phyloP scores from a whole-genome alignment of 2,113 vertebrate species.

The Nycticebus coucang region DNA sequence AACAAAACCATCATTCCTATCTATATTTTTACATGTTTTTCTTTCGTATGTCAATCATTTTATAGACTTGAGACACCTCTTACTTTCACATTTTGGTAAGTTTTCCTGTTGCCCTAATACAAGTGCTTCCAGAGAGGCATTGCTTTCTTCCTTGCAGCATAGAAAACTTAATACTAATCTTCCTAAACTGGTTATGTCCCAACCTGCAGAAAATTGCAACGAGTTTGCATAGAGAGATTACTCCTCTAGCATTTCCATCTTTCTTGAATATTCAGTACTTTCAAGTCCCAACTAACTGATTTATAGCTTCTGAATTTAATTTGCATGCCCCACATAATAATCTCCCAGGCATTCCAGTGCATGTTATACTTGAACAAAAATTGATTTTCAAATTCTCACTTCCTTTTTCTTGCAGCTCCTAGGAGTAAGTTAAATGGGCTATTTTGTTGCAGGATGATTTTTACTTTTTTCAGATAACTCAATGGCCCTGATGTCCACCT shows the following conservation, averaged over 20 bases:
- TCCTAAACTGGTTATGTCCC: conserved; percentile 47
- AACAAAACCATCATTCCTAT: background rate
- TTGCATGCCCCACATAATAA: background rate
- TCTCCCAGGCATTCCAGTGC: conserved; percentile 4
- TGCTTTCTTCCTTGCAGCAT: background rate
- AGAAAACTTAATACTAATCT: conserved; percentile 10
- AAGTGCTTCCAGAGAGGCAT: background rate
- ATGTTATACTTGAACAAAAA: background rate
- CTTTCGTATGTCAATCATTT: background rate
- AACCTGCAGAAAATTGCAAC: conserved; percentile 50
- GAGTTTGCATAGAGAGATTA: conserved; percentile 61
- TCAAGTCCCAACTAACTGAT: conserved; percentile 48
- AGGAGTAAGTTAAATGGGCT: background rate
- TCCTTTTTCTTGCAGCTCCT: background rate
- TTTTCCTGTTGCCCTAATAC: background rate
- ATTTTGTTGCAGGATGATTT: background rate
- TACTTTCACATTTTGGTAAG: background rate
- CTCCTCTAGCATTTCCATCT: conserved; percentile 27
- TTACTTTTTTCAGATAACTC: background rate
- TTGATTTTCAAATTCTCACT: conserved; percentile 44
- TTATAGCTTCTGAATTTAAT: conserved; percentile 61
- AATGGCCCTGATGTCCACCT: background rate
- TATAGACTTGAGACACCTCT: background rate
- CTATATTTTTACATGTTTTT: background rate
- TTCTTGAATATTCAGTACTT: conserved; percentile 1